phyloP scores from a whole-genome alignment of 2,113 vertebrate species.

The Nannospalax galili region DNA sequence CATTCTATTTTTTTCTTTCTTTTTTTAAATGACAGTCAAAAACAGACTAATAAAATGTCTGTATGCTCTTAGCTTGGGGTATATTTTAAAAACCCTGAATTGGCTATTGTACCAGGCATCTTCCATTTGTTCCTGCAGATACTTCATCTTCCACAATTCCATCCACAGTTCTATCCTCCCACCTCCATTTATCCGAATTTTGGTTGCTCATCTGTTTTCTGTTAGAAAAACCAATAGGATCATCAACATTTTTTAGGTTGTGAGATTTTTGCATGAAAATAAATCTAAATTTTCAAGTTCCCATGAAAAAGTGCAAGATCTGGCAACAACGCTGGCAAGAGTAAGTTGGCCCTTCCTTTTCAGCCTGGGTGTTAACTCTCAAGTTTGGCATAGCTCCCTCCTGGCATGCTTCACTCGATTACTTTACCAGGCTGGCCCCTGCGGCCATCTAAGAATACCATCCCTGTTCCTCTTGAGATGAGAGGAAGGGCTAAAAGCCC shows the following conservation, averaged over 20 bases:
- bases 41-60: neutral
- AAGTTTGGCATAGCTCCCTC: neutral
- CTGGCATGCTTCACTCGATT: conserved; percentile 48
- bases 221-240: conserved; percentile 9
- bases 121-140: neutral
- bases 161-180: neutral
- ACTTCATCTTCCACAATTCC: no score
- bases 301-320: conserved; percentile 51
- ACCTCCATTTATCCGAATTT: neutral
- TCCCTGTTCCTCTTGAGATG: neutral
- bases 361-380: neutral
- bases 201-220: conserved; percentile 44
- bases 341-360: conserved; percentile 31
- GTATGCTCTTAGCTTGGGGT: neutral
- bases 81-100: neutral
- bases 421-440: conserved; percentile 55
- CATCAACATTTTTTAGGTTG: conserved; percentile 51
- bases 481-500: neutral
- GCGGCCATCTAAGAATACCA: conserved; percentile 35
- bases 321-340: neutral
- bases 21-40: neutral
- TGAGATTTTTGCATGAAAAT: conserved; percentile 36
- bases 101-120: neutral
- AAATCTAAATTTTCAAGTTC: conserved; percentile 5
- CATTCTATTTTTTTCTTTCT: neutral